phyloP scores from a whole-genome alignment of 2,888 invertebrate species.

The Ptychoptera albimana region DNA sequence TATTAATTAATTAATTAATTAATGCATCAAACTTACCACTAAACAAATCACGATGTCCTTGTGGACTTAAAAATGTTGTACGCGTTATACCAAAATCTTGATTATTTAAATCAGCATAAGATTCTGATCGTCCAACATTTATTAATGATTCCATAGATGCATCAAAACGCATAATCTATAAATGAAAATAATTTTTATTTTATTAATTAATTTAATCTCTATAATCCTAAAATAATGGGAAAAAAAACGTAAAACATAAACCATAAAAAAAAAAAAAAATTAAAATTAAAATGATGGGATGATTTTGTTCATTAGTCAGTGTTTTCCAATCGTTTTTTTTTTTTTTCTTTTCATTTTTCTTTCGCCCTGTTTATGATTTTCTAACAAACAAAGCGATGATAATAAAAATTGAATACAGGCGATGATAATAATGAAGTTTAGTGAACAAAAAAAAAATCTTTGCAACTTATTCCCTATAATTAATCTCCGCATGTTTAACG shows the following conservation, averaged over 20 bases:
- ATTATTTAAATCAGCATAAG: constrained; percentile 66
- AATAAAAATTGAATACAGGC: no score
- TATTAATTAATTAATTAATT: neutral
- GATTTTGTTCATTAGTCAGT: neutral
- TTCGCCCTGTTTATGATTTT: no score
- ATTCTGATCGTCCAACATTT: constrained; percentile 64
- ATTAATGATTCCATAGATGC: constrained; percentile 60
- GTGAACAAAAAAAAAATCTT: no score
- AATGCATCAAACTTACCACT: neutral
- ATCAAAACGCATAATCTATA: constrained; percentile 65
- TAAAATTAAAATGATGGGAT: constrained; percentile 2
- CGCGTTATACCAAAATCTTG: constrained; percentile 30
- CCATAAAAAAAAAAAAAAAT: constrained; percentile 2
- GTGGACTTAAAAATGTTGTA: constrained; percentile 10
- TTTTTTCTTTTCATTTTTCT: no score
- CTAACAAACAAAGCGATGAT: no score
- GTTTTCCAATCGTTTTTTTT: no score
- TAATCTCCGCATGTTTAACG: no score
- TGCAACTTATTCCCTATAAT: no score
- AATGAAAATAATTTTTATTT: constrained; percentile 11
- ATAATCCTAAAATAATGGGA: neutral
- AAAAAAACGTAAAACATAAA: neutral
- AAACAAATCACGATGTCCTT: constrained; percentile 4
- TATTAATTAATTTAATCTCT: neutral
- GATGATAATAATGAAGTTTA: no score